Evolutionary conservation across 2,888 invertebrate genomes (phyloP).

Genomic region (Rhaphigaster nebulosa): DNA sequence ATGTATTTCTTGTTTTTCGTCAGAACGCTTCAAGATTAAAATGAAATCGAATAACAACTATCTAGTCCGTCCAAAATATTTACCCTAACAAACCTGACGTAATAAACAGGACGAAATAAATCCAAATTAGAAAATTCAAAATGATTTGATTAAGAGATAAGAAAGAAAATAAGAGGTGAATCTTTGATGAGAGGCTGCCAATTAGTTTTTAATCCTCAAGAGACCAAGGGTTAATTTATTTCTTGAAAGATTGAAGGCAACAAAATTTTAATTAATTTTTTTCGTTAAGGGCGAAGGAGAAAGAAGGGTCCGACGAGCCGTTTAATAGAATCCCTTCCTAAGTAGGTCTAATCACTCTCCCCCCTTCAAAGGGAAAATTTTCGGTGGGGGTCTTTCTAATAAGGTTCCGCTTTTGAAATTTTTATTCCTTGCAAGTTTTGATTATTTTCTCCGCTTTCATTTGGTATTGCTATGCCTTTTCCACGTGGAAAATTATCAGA

Average conservation of each 20-base stretch:
- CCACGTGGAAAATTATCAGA: background rate
- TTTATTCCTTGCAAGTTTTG: slow-evolving; percentile 41
- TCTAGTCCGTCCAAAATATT: background rate
- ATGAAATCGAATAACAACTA: background rate
- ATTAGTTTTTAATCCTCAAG: slow-evolving; percentile 59
- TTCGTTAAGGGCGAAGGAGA: slow-evolving; percentile 41
- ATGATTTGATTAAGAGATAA: slow-evolving; percentile 54
- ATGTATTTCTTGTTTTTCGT: background rate
- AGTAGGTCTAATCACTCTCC: slow-evolving; percentile 56
- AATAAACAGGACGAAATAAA: slow-evolving; percentile 30
- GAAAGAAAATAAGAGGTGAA: slow-evolving; percentile 56
- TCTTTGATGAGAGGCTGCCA: slow-evolving; percentile 53
- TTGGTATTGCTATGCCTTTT: background rate
- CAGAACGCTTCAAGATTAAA: background rate
- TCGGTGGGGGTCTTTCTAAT: slow-evolving; percentile 29
- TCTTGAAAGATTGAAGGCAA: slow-evolving; percentile 57
- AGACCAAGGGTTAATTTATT: slow-evolving; percentile 56
- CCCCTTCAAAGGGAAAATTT: slow-evolving; percentile 50
- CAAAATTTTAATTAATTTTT: slow-evolving; percentile 60
- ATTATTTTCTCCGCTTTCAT: background rate
- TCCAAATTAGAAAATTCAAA: slow-evolving; percentile 24
- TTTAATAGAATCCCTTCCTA: slow-evolving; percentile 51
- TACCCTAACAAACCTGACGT: background rate
- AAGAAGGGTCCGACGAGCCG: slow-evolving; percentile 49
- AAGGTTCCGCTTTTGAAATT: slow-evolving; percentile 55